Evolutionary conservation across 2,888 invertebrate species (phyloP).

Genomic region (Drosophila borborema): DNA sequence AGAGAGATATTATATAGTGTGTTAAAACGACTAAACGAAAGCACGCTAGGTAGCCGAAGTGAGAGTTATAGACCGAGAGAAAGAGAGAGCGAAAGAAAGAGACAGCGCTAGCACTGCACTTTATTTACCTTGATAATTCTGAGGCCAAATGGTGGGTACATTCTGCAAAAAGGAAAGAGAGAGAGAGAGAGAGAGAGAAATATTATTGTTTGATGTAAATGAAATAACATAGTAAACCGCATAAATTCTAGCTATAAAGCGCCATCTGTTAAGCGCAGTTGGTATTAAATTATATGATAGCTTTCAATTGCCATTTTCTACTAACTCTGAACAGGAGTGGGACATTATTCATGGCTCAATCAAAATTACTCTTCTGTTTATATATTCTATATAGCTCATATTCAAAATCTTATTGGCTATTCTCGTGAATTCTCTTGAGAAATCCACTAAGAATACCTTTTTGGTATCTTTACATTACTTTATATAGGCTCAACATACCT

Average conservation of each 20-base stretch:
- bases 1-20: conserved; percentile 1
- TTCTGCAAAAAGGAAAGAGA: conserved; percentile 74
- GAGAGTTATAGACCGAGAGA: neutral
- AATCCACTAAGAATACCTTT: too few species aligned
- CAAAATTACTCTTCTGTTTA: too few species aligned
- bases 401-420: too few species aligned
- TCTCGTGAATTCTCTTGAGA: too few species aligned
- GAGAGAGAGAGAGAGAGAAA: neutral
- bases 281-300: neutral
- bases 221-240: neutral
- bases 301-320: too few species aligned
- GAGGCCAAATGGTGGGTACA: conserved; percentile 86
- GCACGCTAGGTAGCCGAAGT: conserved; percentile 4
- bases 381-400: too few species aligned
- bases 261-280: neutral
- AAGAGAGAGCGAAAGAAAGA: neutral
- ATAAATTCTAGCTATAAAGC: neutral
- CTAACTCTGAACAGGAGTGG: too few species aligned
- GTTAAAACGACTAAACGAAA: conserved; percentile 7
- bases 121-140: conserved; percentile 85
- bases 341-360: too few species aligned
- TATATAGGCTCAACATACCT: neutral
- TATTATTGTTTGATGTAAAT: neutral
- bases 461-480: too few species aligned
- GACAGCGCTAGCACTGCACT: conserved; percentile 20